Percentiles rank a stretch among this genome's conserved stretches.
Conservation (phyloP, 2,113 vertebrate genomes). For the Ginglymostoma cirratum region DNA sequence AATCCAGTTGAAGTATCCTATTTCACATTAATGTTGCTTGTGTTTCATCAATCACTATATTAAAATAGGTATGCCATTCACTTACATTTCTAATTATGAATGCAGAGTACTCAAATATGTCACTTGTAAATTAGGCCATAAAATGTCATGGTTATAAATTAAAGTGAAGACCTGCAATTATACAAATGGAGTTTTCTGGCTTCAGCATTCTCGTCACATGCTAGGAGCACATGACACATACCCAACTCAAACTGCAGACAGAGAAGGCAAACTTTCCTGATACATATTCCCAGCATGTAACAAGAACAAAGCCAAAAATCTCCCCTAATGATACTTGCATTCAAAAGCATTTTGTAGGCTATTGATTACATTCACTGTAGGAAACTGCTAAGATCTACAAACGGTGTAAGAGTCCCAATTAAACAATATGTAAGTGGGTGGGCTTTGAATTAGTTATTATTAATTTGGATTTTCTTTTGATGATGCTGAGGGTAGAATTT, state of each 20-base stretch:
- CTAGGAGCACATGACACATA: neutral
- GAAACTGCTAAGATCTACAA: neutral
- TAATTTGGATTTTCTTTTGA: neutral
- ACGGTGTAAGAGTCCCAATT: too few species aligned
- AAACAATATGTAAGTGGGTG: too few species aligned
- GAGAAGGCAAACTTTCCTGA: neutral
- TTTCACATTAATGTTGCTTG: neutral
- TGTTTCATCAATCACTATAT: neutral
- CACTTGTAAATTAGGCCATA: neutral
- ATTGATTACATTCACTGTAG: neutral
- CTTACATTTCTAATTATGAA: neutral
- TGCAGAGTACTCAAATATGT: conserved; percentile 16
- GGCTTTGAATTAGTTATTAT: too few species aligned
- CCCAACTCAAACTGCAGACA: neutral
- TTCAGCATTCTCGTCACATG: neutral
- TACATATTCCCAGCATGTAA: neutral
- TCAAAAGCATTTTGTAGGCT: neutral
- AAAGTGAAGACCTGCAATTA: neutral
- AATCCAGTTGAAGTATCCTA: neutral
- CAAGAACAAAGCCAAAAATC: neutral
- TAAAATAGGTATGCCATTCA: conserved; percentile 6
- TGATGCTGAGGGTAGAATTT: neutral
- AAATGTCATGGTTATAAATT: neutral
- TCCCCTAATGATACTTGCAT: neutral
- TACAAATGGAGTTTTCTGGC: neutral